phyloP scores from a whole-genome alignment of 2,888 invertebrate species.

The Oligia fasciuncula region DNA sequence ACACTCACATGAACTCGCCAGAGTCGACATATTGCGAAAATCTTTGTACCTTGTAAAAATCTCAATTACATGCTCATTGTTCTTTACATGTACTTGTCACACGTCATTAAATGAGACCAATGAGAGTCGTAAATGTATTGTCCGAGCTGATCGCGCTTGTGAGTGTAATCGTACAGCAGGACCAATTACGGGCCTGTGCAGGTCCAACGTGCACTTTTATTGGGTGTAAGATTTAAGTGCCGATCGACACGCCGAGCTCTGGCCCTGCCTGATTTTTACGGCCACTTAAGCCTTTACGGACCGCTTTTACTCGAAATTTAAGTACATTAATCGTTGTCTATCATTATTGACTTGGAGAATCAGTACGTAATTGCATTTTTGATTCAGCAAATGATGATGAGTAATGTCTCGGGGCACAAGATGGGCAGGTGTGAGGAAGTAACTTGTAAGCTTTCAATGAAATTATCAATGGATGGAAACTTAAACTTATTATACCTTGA shows the following conservation, averaged over 20 bases:
- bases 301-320: slow-evolving; percentile 66
- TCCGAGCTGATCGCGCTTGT: slow-evolving; percentile 73
- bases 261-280: slow-evolving; percentile 85
- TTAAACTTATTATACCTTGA: not conserved
- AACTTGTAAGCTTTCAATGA: not conserved
- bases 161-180: slow-evolving; percentile 81
- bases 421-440: slow-evolving; percentile 4
- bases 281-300: slow-evolving; percentile 77
- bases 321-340: slow-evolving; percentile 65
- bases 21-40: slow-evolving; percentile 55
- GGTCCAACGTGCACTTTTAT: slow-evolving; percentile 86
- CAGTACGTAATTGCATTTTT: slow-evolving; percentile 54
- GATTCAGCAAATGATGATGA: slow-evolving; percentile 51
- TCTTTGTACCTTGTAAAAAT: slow-evolving; percentile 82
- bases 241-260: slow-evolving; percentile 85
- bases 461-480: not conserved
- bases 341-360: slow-evolving; percentile 63
- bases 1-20: slow-evolving; percentile 11
- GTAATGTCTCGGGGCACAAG: slow-evolving; percentile 26
- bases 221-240: slow-evolving; percentile 90
- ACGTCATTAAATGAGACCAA: slow-evolving; percentile 88
- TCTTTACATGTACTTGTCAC: slow-evolving; percentile 83
- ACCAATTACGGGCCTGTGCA: slow-evolving; percentile 87
- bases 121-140: slow-evolving; percentile 87
- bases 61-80: slow-evolving; percentile 86